Evolutionary conservation across 2,797 vertebrate genomes (phyloP).

Genomic region (Lates japonicus): DNA sequence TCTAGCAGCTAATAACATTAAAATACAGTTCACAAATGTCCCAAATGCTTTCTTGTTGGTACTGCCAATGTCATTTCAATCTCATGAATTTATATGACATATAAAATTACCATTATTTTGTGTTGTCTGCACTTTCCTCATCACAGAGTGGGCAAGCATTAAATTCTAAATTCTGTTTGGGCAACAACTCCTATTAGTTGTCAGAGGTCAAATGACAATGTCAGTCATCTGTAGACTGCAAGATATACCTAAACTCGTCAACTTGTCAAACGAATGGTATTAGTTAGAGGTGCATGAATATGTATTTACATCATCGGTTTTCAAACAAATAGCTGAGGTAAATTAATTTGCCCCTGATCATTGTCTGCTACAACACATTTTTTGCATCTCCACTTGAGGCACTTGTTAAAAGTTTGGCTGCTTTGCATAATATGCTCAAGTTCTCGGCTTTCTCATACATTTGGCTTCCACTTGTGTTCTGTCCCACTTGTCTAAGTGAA

Average conservation of each 20-base stretch:
- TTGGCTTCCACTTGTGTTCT: conserved; percentile 64
- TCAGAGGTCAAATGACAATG: background rate
- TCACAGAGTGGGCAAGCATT: conserved; percentile 22
- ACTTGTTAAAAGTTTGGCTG: conserved; percentile 67
- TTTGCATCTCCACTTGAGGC: conserved; percentile 62
- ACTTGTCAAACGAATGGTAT: background rate
- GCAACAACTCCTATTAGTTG: conserved; percentile 12
- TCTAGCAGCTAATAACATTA: conserved; percentile 6
- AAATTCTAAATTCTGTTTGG: conserved; percentile 21
- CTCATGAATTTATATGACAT: conserved; percentile 42
- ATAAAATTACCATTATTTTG: conserved; percentile 21
- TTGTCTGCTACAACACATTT: conserved; percentile 19
- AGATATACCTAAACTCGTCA: background rate
- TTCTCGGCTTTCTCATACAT: conserved; percentile 58
- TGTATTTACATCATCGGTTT: conserved; percentile 13
- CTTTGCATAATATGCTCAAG: conserved; percentile 75
- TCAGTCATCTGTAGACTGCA: conserved; percentile 3
- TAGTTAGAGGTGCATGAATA: background rate
- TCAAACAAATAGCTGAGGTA: conserved; percentile 24
- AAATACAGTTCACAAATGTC: conserved; percentile 24
- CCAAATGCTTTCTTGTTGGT: conserved; percentile 30
- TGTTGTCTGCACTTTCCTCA: conserved; percentile 28
- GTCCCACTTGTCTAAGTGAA: conserved; percentile 63
- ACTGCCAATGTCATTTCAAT: conserved; percentile 34
- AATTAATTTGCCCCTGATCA: conserved; percentile 32